Evolutionary conservation across 1,140 invertebrate genomes (phyloP).

Genomic region (Cotesia glomerata): DNA sequence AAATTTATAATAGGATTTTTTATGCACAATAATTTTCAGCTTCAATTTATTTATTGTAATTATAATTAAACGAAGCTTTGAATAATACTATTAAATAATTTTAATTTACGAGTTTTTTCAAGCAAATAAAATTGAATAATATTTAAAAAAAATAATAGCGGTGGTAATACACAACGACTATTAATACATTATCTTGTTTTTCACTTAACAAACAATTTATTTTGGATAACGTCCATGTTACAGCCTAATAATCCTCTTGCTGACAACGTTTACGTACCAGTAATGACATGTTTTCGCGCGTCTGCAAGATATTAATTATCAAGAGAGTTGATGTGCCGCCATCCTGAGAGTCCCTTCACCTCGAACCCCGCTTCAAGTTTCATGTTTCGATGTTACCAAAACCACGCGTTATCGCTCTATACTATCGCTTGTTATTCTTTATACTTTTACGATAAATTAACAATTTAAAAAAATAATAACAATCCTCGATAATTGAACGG

Average conservation of each 20-base stretch:
- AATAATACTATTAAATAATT: no score
- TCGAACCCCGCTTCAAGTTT: background rate
- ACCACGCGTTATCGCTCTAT: background rate
- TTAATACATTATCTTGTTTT: background rate
- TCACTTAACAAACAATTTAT: background rate
- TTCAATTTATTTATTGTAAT: no score
- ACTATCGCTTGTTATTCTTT: background rate
- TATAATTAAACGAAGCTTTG: no score
- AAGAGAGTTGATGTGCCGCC: background rate
- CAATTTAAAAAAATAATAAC: background rate
- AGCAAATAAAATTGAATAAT: no score
- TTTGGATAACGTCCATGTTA: background rate
- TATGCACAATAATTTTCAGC: no score
- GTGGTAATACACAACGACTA: background rate
- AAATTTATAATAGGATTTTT: no score
- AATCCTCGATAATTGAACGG: no score
- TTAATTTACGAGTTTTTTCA: no score
- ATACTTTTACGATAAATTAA: background rate
- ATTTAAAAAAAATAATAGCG: no score
- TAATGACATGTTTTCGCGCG: background rate
- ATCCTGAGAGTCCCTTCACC: background rate
- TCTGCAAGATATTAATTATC: constrained; percentile 12
- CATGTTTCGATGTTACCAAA: background rate
- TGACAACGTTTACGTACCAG: background rate
- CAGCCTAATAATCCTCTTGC: constrained; percentile 2